Evolutionary conservation across 2,888 invertebrate genomes (phyloP), one percentile per base, ranked within the genome.

Genomic region (Catocala sponsa): DNA sequence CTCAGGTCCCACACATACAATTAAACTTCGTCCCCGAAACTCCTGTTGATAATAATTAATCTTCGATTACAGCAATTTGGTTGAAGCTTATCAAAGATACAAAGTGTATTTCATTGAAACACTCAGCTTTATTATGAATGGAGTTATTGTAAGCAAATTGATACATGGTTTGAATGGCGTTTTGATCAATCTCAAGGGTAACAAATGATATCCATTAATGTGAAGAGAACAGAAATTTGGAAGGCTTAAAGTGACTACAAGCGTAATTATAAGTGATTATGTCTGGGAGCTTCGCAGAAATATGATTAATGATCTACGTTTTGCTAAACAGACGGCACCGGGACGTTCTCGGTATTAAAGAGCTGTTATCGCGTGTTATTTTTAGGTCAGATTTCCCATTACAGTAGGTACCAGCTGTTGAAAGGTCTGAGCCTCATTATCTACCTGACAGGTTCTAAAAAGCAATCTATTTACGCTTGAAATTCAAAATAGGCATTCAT

Each of bases 201-300:
- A 82, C 81, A 81, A 86, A 87, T 81, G 74, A 73, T 79, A 80
- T 72, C 75, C 70, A 83, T 82, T 84, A 82, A 76, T 72, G 75
- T 65, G 59, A 55, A 74, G 71, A 72, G 70, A 73, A 74, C 79
- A 70, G 75, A 74, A 79, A 72, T 78, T 75, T 61, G 58, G 72
- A 77, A 75, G 74, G 76, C 73, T 76, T 73, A 76, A 82, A 80
- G 74, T 78, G 79, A 79, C 79, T 81, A 78, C 76, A 78, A 71
- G 65, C 76, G 81, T 84, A 83, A 86, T 87, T 85, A 85, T 79
- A 78, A 82, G 81, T 82, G 82, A 86, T 86, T 87, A 84, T 73
- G 78, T 78, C 76, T 79, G 64, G 65, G 76, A 79, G 77, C 76
- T 73, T 76, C 75, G 70, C 78, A 68, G 64, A 68, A 62, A 64